Evolutionary conservation across 30 jellyfish, hydroid and myxozoan species (phyloP).

Genomic region (Rhopilema esculentum): DNA sequence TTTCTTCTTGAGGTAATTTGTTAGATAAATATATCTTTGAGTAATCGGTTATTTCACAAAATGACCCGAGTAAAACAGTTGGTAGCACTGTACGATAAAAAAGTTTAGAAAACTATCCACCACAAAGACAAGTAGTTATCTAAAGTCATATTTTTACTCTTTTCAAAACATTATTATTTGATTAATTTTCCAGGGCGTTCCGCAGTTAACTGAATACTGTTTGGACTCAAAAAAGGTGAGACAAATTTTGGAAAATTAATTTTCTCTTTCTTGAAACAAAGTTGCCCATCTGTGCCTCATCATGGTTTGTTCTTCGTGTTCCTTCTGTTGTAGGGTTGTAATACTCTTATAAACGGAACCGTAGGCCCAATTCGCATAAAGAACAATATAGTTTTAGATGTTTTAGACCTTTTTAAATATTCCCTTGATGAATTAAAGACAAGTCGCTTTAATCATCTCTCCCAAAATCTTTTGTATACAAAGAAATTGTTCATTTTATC

Average conservation of each 20-base stretch:
- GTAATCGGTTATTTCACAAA: neutral
- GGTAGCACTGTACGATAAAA: neutral
- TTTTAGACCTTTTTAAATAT: too few species aligned
- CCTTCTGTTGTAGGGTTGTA: too few species aligned
- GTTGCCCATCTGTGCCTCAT: too few species aligned
- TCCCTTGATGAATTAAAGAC: too few species aligned
- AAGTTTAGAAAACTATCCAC: neutral
- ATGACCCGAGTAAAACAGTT: neutral
- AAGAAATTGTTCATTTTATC: too few species aligned
- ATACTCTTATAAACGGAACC: too few species aligned
- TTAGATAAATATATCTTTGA: neutral
- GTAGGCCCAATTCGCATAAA: too few species aligned
- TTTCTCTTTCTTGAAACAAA: neutral
- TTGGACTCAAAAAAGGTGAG: conserved; percentile 90
- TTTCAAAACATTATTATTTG: neutral
- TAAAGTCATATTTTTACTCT: neutral
- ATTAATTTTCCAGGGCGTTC: conserved; percentile 83
- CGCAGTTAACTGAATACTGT: conserved; percentile 93
- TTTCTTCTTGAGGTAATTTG: conserved; percentile 87
- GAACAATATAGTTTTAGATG: too few species aligned
- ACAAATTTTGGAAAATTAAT: neutral
- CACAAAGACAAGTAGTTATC: neutral
- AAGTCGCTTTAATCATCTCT: too few species aligned
- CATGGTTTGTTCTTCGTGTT: too few species aligned
- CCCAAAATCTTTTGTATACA: too few species aligned